Percentiles rank a stretch among this genome's conserved stretches.
These are phyloP conservation scores for Propsilocerus akamusi DNA, from an alignment of 1,140 invertebrate species.

Conservation along the genomic window DNA sequence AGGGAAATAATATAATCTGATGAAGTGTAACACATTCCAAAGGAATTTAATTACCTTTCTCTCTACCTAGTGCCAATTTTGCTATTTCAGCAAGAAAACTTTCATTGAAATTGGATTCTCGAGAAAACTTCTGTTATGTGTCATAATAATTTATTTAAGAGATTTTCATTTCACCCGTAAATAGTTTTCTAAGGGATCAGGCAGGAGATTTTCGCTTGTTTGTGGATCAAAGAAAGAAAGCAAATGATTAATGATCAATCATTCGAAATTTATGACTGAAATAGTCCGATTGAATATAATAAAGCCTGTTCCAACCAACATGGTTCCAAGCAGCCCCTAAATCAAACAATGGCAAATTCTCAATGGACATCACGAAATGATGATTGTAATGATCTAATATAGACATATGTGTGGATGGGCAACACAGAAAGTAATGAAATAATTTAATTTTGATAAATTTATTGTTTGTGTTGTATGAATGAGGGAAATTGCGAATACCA, in stretches of 20 bases:
- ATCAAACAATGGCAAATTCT: neutral
- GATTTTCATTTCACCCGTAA: neutral
- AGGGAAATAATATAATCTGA: no score
- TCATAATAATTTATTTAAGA: conserved; percentile 4
- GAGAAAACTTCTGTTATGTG: neutral
- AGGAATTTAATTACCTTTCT: conserved; percentile 3
- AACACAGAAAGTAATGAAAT: no score
- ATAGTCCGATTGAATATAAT: neutral
- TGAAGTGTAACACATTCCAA: no score
- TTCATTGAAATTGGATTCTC: no score
- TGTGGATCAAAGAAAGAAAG: neutral
- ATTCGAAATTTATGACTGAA: neutral
- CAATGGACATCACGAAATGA: neutral
- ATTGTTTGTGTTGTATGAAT: no score
- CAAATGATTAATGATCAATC: neutral
- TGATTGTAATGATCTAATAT: conserved; percentile 1
- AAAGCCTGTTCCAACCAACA: no score
- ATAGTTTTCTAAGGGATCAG: neutral
- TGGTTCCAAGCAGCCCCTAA: no score
- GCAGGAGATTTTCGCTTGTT: no score
- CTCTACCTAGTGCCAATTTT: neutral
- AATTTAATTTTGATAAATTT: conserved; percentile 4
- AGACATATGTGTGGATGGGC: neutral
- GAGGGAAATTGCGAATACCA: no score
- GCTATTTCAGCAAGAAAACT: neutral